Base-by-base conservation (phyloP, 2,888 invertebrate genomes). In the Theodoxus fluviatilis region DNA sequence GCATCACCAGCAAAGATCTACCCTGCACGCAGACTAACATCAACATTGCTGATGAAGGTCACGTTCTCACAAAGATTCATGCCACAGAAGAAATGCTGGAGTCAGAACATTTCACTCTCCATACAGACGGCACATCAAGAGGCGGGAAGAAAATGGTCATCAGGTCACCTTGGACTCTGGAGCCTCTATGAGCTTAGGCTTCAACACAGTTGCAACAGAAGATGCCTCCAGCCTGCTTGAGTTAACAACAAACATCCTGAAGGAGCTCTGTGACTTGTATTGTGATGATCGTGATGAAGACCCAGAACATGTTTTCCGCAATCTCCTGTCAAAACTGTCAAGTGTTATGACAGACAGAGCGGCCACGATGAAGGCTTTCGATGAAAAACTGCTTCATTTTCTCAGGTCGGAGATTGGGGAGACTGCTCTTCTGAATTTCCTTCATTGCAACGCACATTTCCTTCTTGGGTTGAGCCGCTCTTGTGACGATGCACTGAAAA, bases 31-130 rank as follows among this genome's bases (percentile, higher is more conserved):
- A 64, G 38, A 66, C 66, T n/a, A 6, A 9, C 6, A 15, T 66
- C 1, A 49, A 66, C 31, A 47, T 66, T 31, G 47, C 47, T 22
- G 49, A 47, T 47, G 66, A 66, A 33, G 66, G 66, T 2, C 47
- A 43, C 4, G 66, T 66, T 2, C 66, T 66, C 4, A 40, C 47
- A 22, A 43, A 47, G 6, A 15, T 47, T 3, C 47, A 66, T 18
- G 43, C 43, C 28, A 43, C 52, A 52, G 52, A 52, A 52, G 22
- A 52, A 18, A 9, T 52, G 52, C n/a, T 52, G 52, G n/a, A n/a
- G n/a, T 4, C 38, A 2, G 25, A 38, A 3, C 43, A 66, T 7
- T 28, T 6, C 31, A 66, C 66, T 3, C 18, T 66, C 6, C 66
- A 66, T 22, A 47, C 66, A 4, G 66, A 66, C n/a, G 52, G 52